These are phyloP conservation scores for Melieria crassipennis DNA, from an alignment of 2,888 invertebrate genomes.

Conservation along the genomic window DNA sequence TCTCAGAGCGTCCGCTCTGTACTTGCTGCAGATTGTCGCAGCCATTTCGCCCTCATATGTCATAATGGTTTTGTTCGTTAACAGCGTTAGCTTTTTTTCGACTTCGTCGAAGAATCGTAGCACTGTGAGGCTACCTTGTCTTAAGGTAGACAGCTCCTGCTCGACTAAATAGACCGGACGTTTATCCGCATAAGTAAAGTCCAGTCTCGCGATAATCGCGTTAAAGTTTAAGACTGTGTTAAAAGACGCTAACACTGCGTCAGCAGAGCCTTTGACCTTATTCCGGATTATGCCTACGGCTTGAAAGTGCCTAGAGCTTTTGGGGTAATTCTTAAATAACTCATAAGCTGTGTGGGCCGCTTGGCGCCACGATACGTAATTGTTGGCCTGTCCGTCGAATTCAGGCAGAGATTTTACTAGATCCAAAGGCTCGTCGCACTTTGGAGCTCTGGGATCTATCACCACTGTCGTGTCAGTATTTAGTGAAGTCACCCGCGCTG, in stretches of 20 bases:
- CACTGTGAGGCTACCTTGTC: conserved; percentile 29
- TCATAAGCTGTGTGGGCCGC: conserved; percentile 24
- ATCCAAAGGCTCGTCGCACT: too few relatives aligned
- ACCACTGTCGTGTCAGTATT: too few relatives aligned
- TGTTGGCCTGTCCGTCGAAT: conserved; percentile 28
- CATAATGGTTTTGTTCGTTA: conserved; percentile 36
- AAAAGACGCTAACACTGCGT: conserved; percentile 21
- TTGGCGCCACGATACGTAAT: too few relatives aligned
- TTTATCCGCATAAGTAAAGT: conserved; percentile 36
- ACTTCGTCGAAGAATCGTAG: conserved; percentile 32
- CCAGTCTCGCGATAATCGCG: conserved; percentile 31
- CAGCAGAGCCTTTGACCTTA: background rate
- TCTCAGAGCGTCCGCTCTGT: conserved; percentile 35
- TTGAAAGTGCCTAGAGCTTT: conserved; percentile 17
- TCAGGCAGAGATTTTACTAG: too few relatives aligned
- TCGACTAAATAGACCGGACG: conserved; percentile 30
- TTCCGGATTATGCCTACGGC: conserved; percentile 18
- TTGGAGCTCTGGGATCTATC: too few relatives aligned
- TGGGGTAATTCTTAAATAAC: conserved; percentile 4
- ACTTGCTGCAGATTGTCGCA: conserved; percentile 34
- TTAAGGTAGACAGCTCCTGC: conserved; percentile 21
- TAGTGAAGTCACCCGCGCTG: too few relatives aligned
- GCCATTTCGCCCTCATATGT: conserved; percentile 29
- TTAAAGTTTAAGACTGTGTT: conserved; percentile 32
- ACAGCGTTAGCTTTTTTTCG: conserved; percentile 33